These are phyloP conservation scores for Clamator glandarius DNA, from an alignment of 2,797 vertebrate genomes.

Conservation along the genomic window DNA sequence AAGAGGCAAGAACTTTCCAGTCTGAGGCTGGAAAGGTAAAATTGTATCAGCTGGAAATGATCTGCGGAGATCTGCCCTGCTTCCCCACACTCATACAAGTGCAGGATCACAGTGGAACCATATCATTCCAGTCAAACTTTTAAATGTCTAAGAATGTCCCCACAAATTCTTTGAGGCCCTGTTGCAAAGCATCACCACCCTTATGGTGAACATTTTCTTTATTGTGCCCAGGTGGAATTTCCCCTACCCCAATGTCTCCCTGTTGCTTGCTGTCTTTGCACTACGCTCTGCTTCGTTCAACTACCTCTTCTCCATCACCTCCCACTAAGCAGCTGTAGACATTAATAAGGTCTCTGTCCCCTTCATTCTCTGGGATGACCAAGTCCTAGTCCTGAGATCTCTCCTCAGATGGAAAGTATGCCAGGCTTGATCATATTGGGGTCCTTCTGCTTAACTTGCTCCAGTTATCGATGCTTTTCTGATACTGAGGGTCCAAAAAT, in stretches of 20 bases:
- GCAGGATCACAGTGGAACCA: neutral
- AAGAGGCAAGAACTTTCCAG: neutral
- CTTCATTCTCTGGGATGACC: neutral
- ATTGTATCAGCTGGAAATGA: neutral
- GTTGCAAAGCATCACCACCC: neutral
- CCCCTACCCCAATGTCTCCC: neutral
- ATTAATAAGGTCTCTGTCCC: neutral
- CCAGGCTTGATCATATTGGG: neutral
- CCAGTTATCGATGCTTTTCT: neutral
- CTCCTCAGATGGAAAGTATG: neutral
- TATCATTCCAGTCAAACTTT: neutral
- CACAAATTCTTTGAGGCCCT: neutral
- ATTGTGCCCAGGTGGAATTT: neutral
- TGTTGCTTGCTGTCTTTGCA: fast-evolving
- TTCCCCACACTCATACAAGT: neutral
- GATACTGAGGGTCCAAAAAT: neutral
- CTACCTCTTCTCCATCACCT: neutral
- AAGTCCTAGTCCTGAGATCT: neutral
- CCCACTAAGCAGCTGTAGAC: neutral
- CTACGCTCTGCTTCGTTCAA: fast-evolving
- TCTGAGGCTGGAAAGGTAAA: neutral
- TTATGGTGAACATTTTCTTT: neutral
- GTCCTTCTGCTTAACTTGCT: neutral
- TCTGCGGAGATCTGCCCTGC: neutral
- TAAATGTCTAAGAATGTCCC: neutral